Conservation (phyloP, 2,888 invertebrate genomes). For the Synergus laeviventris region DNA sequence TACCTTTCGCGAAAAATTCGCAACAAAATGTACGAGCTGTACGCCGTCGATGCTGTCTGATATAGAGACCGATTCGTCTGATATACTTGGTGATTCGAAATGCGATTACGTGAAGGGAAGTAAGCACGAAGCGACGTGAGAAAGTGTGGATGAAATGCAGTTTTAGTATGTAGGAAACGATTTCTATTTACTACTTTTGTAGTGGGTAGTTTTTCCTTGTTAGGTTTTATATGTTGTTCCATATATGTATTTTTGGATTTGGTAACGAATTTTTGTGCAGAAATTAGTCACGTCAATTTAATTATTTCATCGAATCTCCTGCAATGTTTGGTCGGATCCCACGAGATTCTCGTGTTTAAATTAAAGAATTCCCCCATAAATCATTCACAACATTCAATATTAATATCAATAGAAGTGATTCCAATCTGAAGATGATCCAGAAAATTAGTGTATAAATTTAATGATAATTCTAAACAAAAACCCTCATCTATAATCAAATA, state of each 20-base stretch:
- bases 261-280: too few species aligned
- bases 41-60: slow-evolving; percentile 23
- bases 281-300: too few species aligned
- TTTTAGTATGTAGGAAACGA: slow-evolving; percentile 11
- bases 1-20: slow-evolving; percentile 24
- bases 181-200: background rate
- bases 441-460: too few species aligned
- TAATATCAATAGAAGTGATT: too few species aligned
- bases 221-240: background rate
- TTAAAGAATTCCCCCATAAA: too few species aligned
- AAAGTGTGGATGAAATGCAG: slow-evolving; percentile 24
- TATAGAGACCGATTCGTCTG: slow-evolving; percentile 28
- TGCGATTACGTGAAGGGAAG: slow-evolving; percentile 29
- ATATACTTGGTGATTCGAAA: slow-evolving; percentile 39
- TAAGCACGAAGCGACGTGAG: slow-evolving; percentile 9
- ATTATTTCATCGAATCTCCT: too few species aligned
- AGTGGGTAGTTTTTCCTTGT: background rate
- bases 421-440: too few species aligned
- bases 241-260: too few species aligned
- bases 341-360: too few species aligned
- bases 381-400: too few species aligned
- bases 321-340: too few species aligned
- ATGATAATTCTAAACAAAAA: too few species aligned
- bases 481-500: background rate
- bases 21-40: slow-evolving; percentile 33